Base-by-base conservation (phyloP, 2,888 invertebrate species). In the Cetonia aurata region DNA sequence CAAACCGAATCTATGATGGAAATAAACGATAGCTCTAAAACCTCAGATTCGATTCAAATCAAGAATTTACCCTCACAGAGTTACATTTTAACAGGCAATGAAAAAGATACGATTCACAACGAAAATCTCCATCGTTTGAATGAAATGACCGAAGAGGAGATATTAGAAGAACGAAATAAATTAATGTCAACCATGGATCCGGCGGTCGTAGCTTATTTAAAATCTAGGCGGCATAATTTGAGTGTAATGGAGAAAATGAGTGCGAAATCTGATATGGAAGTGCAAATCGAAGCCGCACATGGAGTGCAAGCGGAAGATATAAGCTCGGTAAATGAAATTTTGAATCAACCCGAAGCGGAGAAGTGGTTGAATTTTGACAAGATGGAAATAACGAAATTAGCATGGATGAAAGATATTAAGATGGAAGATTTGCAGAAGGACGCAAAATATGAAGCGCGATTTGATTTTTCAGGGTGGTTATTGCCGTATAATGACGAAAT, bases 331-430 rank as follows among this genome's bases (percentile, higher is more conserved):
- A 72, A 75, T 13, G 88, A 90, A 78, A 82, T 92, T 37, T 78
- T 92, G 4, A 86, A 87, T 13, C 86, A 88, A 75, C 88, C 91
- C 19, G 86, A 89, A 73, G 83, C 90, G 0, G 88, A 90, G 71
- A 89, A 91, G 57, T 96, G 95, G 94, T 81, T 96, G 0, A 89
- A 96, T 81, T 97, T 97, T 89, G 90, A 95, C 82, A 87, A 89
- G n/a, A 82, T 96, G 52, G 98, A 98, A 84, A 88, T 89, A 74
- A 93, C 94, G 75, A 98, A 98, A 83, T 83, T 97, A 15, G 91
- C 92, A 78, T 98, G 98, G 97, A 94, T 95, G 88, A 91, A 92
- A 81, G 84, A 88, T 60, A 82, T 87, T n/a, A 89, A 91, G 71
- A 83, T 90, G n/a, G 86, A 90, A 0, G 85, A 85, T 73, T 77